phyloP scores from a whole-genome alignment of 53 echinoderm and acorn worm genomes.

The Zoroaster sp. region DNA sequence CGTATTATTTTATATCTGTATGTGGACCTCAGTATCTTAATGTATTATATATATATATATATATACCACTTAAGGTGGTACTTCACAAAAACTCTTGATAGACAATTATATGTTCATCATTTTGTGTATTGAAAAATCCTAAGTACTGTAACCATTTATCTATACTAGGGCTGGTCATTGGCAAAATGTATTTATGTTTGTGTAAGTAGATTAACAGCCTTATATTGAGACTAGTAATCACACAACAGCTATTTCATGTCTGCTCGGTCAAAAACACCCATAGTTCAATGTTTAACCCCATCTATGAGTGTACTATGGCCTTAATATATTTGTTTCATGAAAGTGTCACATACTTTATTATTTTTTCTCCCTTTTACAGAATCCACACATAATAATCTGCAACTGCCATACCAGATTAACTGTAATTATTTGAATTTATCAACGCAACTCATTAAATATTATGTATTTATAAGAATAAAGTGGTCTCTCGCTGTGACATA shows the following conservation, averaged over 20 bases:
- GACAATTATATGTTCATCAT: too few relatives aligned
- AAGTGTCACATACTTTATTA: neutral
- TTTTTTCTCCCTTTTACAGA: neutral
- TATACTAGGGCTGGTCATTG: neutral
- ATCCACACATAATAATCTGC: neutral
- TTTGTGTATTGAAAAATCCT: too few relatives aligned
- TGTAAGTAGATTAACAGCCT: neutral
- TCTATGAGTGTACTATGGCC: neutral
- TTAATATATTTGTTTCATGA: neutral
- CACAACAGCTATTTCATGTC: constrained; percentile 1
- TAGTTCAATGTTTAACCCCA: neutral
- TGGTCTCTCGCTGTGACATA: neutral
- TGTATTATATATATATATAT: too few relatives aligned
- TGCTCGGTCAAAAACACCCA: neutral
- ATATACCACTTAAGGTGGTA: too few relatives aligned
- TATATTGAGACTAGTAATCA: neutral
- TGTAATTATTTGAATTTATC: constrained; percentile 47
- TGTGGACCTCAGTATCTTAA: too few relatives aligned
- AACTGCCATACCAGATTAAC: neutral
- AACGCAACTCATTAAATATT: constrained; percentile 40
- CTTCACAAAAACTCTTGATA: neutral
- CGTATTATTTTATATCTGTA: neutral
- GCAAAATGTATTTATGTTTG: neutral
- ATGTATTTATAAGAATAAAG: neutral
- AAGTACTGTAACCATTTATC: too few relatives aligned